Percentiles rank a stretch among this genome's conserved stretches.
These are phyloP conservation scores for Palythoa grandis DNA, from an alignment of 92 coral and sea anemone species.

Conservation along the genomic window DNA sequence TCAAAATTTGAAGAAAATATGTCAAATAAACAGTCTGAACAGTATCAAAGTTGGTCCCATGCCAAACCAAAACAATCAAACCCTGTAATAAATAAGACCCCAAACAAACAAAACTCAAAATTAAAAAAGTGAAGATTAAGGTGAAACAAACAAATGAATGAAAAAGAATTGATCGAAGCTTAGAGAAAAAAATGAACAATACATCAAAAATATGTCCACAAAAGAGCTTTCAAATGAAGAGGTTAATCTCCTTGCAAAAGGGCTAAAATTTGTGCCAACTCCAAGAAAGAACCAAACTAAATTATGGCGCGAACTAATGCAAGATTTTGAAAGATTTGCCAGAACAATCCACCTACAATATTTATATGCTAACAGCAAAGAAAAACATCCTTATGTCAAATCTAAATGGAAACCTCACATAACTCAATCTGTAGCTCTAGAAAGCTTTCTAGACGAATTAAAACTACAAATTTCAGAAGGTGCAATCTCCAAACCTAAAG, in stretches of 20 bases:
- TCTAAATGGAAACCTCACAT: too few species aligned
- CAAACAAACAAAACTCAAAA: too few species aligned
- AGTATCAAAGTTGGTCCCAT: neutral
- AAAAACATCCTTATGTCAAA: neutral
- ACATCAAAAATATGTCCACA: constrained; percentile 33
- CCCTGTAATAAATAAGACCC: neutral
- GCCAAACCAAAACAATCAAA: neutral
- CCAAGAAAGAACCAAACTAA: neutral
- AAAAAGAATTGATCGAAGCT: neutral
- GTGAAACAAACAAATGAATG: too few species aligned
- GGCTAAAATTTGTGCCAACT: constrained; percentile 15
- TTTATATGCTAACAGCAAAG: neutral
- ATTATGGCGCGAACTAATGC: neutral
- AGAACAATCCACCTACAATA: constrained; percentile 41
- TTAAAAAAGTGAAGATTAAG: neutral
- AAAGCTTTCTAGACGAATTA: too few species aligned
- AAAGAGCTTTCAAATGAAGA: too few species aligned
- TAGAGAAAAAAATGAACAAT: constrained; percentile 2
- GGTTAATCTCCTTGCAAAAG: neutral
- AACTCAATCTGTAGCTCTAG: too few species aligned
- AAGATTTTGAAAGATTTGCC: too few species aligned
- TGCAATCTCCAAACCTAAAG: too few species aligned
- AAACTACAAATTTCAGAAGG: too few species aligned
- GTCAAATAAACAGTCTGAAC: too few species aligned
- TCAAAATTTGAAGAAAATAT: too few species aligned